phyloP scores from a whole-genome alignment of 2,888 invertebrate genomes.

The Rutpela maculata region DNA sequence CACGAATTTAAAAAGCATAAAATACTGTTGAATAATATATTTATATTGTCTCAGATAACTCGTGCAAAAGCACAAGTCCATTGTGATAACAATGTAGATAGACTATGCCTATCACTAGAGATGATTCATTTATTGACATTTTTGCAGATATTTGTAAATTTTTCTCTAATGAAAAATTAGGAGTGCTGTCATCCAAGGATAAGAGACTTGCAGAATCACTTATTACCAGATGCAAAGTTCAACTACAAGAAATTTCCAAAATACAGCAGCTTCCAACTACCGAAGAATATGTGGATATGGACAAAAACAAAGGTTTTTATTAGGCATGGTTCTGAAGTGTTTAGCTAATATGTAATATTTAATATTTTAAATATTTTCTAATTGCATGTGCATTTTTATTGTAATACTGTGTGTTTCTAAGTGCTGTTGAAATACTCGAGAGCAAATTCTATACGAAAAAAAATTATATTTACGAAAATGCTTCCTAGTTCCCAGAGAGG shows the following conservation, averaged over 20 bases:
- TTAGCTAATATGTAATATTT: slow-evolving; percentile 5
- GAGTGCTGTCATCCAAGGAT: slow-evolving; percentile 54
- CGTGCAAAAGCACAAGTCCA: neutral
- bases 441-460: too few relatives aligned
- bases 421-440: too few relatives aligned
- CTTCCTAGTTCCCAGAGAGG: too few relatives aligned
- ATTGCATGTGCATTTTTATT: slow-evolving; percentile 1
- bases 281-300: slow-evolving; percentile 62
- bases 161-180: slow-evolving; percentile 56
- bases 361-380: neutral
- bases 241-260: slow-evolving; percentile 59
- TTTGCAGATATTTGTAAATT: slow-evolving; percentile 62
- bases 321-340: slow-evolving; percentile 20
- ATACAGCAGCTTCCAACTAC: slow-evolving; percentile 45
- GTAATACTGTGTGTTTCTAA: neutral
- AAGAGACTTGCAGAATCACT: slow-evolving; percentile 56
- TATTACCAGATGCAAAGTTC: slow-evolving; percentile 59
- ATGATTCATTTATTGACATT: slow-evolving; percentile 15
- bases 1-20: too few relatives aligned
- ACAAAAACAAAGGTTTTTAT: slow-evolving; percentile 51
- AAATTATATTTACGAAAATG: too few relatives aligned
- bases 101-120: neutral
- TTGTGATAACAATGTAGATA: neutral
- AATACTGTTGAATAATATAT: too few relatives aligned
- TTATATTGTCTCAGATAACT: too few relatives aligned